phyloP scores from a whole-genome alignment of 2,888 invertebrate genomes.

The Xylota segnis region DNA sequence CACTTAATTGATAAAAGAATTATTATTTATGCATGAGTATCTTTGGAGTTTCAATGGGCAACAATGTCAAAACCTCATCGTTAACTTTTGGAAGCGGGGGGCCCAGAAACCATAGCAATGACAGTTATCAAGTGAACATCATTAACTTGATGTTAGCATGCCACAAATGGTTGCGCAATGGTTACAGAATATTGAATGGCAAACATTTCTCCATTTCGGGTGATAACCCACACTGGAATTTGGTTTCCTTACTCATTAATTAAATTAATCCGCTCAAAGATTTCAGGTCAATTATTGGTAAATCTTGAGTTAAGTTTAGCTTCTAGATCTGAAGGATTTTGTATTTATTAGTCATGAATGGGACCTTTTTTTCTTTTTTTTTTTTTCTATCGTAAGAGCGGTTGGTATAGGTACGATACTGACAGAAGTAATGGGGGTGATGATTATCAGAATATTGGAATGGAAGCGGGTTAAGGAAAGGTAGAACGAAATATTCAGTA shows the following conservation, averaged over 20 bases:
- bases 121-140: not conserved
- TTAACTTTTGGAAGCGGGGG: not conserved
- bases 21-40: not conserved
- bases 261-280: constrained; percentile 26
- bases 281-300: constrained; percentile 35
- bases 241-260: constrained; percentile 8
- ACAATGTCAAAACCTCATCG: not conserved
- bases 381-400: not conserved
- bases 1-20: not conserved
- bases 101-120: not conserved
- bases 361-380: no score
- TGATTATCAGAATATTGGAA: constrained; percentile 1
- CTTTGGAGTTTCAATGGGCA: constrained; percentile 9
- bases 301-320: constrained; percentile 13
- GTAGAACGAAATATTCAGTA: not conserved
- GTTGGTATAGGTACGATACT: constrained; percentile 2
- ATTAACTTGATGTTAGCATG: constrained; percentile 1
- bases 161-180: constrained; percentile 11
- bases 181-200: not conserved
- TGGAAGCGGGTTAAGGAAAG: not conserved
- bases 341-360: not conserved
- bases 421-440: not conserved
- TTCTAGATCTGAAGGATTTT: not conserved
- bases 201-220: not conserved
- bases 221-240: not conserved